Conservation (phyloP, 2,797 vertebrate species). For the Pelodytes ibericus region DNA sequence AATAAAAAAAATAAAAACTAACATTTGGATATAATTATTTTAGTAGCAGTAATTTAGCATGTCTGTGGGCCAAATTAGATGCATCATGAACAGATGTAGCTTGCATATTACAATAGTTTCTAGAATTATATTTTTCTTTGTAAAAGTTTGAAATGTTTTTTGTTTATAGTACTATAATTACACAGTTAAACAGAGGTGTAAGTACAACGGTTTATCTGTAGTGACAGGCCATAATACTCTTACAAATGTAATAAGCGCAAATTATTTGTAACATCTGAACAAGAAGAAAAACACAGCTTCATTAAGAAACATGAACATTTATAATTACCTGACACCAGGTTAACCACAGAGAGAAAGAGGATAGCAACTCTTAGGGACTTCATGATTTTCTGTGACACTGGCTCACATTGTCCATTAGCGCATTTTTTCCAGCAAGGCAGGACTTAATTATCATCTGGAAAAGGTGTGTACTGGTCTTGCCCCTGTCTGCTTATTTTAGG, state of each 20-base stretch:
- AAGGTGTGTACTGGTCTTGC: conserved; percentile 73
- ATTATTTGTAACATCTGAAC: background rate
- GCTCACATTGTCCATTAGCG: conserved; percentile 34
- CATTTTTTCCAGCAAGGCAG: conserved; percentile 57
- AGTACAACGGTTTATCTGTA: background rate
- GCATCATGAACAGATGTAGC: too few species aligned
- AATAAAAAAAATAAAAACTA: too few species aligned
- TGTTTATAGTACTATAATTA: background rate
- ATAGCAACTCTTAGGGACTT: conserved; percentile 63
- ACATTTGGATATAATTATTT: too few species aligned
- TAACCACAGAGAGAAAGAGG: conserved; percentile 65
- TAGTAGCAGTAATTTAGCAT: too few species aligned
- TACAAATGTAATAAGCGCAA: background rate
- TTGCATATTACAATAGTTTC: too few species aligned
- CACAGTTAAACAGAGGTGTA: background rate
- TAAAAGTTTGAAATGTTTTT: too few species aligned
- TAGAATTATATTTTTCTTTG: too few species aligned
- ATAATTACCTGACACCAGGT: conserved; percentile 62
- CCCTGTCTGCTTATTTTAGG: conserved; percentile 83
- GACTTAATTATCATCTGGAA: conserved; percentile 70
- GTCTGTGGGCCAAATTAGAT: too few species aligned
- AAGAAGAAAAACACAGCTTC: background rate
- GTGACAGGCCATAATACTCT: background rate
- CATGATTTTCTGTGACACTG: conserved; percentile 71
- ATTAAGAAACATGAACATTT: background rate